A percentile compares a stretch with the other conserved stretches of the same genome.
phyloP scores from a whole-genome alignment of 2,797 vertebrate genomes.

The Lepidocolaptes lacrymiger region DNA sequence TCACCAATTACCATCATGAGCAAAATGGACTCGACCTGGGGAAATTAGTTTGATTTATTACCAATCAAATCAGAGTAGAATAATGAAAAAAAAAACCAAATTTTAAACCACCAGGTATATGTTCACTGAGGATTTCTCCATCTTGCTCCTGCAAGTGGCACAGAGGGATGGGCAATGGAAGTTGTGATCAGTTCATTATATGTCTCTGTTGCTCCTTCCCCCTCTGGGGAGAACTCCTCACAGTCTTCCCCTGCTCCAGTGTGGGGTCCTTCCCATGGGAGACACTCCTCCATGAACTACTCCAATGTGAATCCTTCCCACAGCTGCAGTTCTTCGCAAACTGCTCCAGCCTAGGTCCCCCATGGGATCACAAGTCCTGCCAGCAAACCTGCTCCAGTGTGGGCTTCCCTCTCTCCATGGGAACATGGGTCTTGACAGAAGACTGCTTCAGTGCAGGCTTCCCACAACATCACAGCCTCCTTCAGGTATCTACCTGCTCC shows the following conservation, averaged over 20 bases:
- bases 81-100: background rate
- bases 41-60: background rate
- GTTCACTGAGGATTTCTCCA: fast-evolving
- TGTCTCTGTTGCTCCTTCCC: fast-evolving
- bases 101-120: background rate
- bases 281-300: fast-evolving
- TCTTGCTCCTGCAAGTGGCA: fast-evolving
- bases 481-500: background rate
- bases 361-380: fast-evolving
- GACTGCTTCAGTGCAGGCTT: background rate
- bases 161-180: fast-evolving
- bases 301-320: background rate
- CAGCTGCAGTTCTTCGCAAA: background rate
- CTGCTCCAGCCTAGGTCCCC: fast-evolving
- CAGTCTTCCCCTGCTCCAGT: fast-evolving
- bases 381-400: background rate
- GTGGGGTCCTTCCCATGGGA: fast-evolving
- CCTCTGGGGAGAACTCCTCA: background rate
- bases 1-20: fast-evolving
- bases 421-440: background rate
- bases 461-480: background rate
- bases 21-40: fast-evolving
- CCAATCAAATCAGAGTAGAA: background rate
- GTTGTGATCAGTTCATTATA: fast-evolving
- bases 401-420: background rate